A percentile compares a stretch with the other conserved stretches of the same genome.
phyloP scores from a whole-genome alignment of 2,113 vertebrate genomes.

The Grammomys dolichurus region DNA sequence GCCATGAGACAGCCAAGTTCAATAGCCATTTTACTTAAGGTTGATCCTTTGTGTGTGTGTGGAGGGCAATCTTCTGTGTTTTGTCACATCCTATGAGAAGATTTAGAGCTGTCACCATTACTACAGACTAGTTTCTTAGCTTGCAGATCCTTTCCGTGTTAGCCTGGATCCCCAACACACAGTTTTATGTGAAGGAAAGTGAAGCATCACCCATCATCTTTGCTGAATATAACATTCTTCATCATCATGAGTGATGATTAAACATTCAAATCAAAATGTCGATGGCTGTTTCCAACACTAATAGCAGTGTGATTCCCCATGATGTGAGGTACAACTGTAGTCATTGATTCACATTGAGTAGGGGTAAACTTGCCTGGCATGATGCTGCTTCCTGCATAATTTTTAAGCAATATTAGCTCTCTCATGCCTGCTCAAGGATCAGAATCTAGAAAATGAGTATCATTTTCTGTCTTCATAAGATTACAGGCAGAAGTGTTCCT shows the following conservation, averaged over 20 bases:
- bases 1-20: constrained; percentile 95
- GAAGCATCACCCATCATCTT: constrained; percentile 93
- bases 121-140: constrained; percentile 96
- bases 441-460: not conserved
- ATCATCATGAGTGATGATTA: not conserved
- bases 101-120: constrained; percentile 98
- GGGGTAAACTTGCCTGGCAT: not conserved
- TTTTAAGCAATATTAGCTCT: not conserved
- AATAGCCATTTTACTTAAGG: constrained; percentile 93
- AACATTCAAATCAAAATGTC: not conserved
- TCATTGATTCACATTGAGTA: not conserved
- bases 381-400: not conserved
- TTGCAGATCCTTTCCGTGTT: constrained; percentile 95
- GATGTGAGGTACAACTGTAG: not conserved
- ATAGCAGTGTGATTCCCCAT: not conserved
- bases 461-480: not conserved
- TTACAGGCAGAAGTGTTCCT: not conserved
- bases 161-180: constrained; percentile 93
- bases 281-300: not conserved
- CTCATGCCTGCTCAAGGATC: not conserved
- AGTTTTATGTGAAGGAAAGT: constrained; percentile 96
- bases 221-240: constrained; percentile 86
- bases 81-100: constrained; percentile 97
- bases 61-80: constrained; percentile 92
- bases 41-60: constrained; percentile 89